These are phyloP conservation scores for Metacarcinus magister DNA, from an alignment of 2,888 invertebrate genomes.

Conservation along the genomic window DNA sequence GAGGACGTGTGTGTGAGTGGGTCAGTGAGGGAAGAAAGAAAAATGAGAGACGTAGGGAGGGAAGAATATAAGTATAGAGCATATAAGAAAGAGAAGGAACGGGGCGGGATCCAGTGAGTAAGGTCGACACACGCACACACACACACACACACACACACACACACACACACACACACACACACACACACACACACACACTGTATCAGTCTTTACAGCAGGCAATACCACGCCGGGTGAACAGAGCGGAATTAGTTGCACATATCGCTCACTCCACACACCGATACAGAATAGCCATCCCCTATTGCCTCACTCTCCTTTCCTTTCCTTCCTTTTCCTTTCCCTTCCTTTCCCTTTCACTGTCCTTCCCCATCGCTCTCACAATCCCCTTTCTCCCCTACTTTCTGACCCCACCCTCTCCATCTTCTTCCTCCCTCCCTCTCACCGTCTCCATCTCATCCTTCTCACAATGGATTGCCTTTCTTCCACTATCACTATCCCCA, in stretches of 20 bases:
- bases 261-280: background rate
- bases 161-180: conserved; percentile 45
- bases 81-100: no score
- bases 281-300: background rate
- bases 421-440: no score
- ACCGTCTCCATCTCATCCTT: background rate
- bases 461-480: background rate
- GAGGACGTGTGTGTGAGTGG: background rate
- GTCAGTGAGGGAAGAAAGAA: background rate
- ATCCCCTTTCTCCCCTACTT: background rate
- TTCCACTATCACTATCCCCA: background rate
- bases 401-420: background rate
- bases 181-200: background rate
- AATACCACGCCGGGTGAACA: background rate
- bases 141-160: background rate
- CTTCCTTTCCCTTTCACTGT: background rate
- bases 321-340: background rate
- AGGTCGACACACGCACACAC: background rate
- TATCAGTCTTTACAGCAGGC: background rate
- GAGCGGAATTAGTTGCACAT: background rate
- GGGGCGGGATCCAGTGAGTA: background rate
- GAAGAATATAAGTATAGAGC: no score
- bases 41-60: background rate
- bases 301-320: background rate
- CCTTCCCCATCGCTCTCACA: background rate